Evolutionary conservation across 2,797 vertebrate species (phyloP), one percentile per base, ranked within the genome.

Genomic region (Coccyzus lansbergi): DNA sequence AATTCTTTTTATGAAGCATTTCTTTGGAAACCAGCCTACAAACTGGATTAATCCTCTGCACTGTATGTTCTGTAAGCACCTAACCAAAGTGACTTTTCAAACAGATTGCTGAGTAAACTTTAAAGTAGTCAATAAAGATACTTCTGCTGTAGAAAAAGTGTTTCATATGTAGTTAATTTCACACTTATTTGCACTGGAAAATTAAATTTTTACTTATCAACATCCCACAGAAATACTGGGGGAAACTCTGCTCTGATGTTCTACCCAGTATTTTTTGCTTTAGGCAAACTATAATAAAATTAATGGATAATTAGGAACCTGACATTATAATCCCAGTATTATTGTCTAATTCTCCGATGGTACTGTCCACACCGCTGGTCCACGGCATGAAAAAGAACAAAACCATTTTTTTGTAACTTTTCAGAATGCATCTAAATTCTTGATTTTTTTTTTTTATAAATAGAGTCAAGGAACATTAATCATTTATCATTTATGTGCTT

Each of bases 131-230:
- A 97, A 92, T 91, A 95, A 92, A 96, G 76, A 88, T 59, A 94
- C 96, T 92, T 92, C 62, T 94, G 38, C 75, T 77, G 25, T 60
- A 80, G 74, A 83, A 93, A 93, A 85, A 86, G 62, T 42, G 60
- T 92, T 98, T 98, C 97, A 96, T 98, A 96, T 98, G 97, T 98
- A 98, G 98, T 98, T 99, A 98, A 99, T 98, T 98, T 98, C 97
- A 98, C 98, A 98, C 97, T 98, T 98, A 98, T 98, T 99, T 98
- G 98, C 98, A 98, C 97, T 98, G 95, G 97, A 97, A 98, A 98
- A 99, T 99, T 98, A 97, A 97, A 98, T 98, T 98, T 96, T 98
- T 97, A 98, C 98, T 98, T 99, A 98, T 99, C 98, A 98, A 97
- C 92, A 48, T 96, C 93, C 89, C 63, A 81, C 88, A 94, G 87